Evolutionary conservation across 1,140 invertebrate genomes (phyloP).

Genomic region (Oncopeltus fasciatus): DNA sequence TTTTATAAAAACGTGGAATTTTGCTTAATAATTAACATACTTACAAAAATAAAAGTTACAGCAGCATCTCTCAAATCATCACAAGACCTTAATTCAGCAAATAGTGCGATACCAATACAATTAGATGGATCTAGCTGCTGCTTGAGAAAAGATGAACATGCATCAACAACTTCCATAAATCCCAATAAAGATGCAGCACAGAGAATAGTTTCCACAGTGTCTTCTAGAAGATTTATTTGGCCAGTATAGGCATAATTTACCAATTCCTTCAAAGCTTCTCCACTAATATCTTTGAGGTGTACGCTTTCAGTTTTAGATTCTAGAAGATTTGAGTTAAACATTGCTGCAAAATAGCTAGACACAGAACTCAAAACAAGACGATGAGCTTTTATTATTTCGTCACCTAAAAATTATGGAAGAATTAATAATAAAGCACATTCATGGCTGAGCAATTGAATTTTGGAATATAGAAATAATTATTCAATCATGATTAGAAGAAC

Average conservation of each 20-base stretch:
- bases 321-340: constrained; percentile 77
- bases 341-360: constrained; percentile 87
- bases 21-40: too few relatives aligned
- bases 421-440: too few relatives aligned
- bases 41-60: constrained; percentile 47
- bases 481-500: too few relatives aligned
- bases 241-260: constrained; percentile 84
- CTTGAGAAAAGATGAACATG: constrained; percentile 75
- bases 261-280: constrained; percentile 65
- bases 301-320: constrained; percentile 77
- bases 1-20: too few relatives aligned
- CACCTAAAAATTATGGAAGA: constrained; percentile 31
- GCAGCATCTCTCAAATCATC: constrained; percentile 59
- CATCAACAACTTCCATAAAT: constrained; percentile 71
- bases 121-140: constrained; percentile 86
- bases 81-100: constrained; percentile 82
- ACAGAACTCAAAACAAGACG: constrained; percentile 70
- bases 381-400: constrained; percentile 46
- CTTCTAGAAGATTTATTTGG: constrained; percentile 60
- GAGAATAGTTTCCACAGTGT: constrained; percentile 71
- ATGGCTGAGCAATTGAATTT: too few relatives aligned
- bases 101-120: constrained; percentile 80
- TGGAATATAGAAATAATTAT: too few relatives aligned
- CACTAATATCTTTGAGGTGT: constrained; percentile 64
- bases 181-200: constrained; percentile 77